Evolutionary conservation across 2,888 invertebrate genomes (phyloP), one percentile per base, ranked within the genome.

Genomic region (Microdon myrmicae): DNA sequence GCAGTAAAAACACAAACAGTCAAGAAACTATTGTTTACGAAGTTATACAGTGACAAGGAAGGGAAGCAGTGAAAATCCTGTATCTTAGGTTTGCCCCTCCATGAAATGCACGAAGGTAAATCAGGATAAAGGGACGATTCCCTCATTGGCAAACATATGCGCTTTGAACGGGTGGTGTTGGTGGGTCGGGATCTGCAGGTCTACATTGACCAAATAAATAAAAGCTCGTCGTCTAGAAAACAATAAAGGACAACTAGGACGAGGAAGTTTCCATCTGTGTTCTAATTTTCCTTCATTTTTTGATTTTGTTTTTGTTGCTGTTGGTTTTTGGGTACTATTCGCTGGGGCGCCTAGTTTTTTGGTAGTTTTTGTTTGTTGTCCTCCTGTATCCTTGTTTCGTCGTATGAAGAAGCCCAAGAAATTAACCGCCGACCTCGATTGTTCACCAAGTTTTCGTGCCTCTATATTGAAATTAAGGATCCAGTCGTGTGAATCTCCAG

Each of bases 191-290:
- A 38, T 31, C 49, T 39, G 38, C 38, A 45, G 39, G 34, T 51
- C 35, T 47, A 39, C 47, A 25, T 35, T 37, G 37, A 10, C 32
- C 16, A 14, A 23, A 26, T 25, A 54, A 54, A 60, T 35, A 41
- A 60, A 43, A 60, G 56, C 61, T 56, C 49, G 49, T 48, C 26
- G 45, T 47, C 41, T 58, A 58, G 64, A 51, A 64, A 56, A 64
- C 64, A 58, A 64, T 64, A 51, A 64, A 51, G 64, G 47, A 56
- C 34, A 64, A 41, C 56, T 51, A 39, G n/a, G 51, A 45, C 44
- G 39, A 45, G 45, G 3, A 7, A 13, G 22, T 4, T 39, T 16
- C 13, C 13, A 26, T n/a, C n/a, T n/a, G n/a, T n/a, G n/a, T 26
- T 39, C 37, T 13, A 13, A 20, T 28, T 10, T 28, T 49, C 12